Evolutionary conservation across 2,888 invertebrate genomes (phyloP).

Genomic region (Drosophila longiperda): DNA sequence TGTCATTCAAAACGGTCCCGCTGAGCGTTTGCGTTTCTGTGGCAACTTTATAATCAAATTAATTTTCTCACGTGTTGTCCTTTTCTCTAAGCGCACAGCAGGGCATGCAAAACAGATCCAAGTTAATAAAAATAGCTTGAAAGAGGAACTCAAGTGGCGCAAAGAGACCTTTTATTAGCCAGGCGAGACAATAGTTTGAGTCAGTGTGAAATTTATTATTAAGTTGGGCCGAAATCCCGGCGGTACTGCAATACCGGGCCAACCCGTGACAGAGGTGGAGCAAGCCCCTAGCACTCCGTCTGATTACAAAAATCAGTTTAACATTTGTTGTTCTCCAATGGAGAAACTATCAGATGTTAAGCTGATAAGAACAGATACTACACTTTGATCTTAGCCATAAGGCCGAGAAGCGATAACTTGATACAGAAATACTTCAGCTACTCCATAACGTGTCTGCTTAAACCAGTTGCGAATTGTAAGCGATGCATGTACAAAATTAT

Average conservation of each 20-base stretch:
- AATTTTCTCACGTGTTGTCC: constrained; percentile 80
- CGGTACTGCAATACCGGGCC: constrained; percentile 87
- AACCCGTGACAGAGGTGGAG: constrained; percentile 89
- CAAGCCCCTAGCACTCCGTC: constrained; percentile 88
- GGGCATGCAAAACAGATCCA: constrained; percentile 14
- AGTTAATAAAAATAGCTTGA: constrained; percentile 8
- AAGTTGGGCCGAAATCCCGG: constrained; percentile 46
- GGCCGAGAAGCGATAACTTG: constrained; percentile 84
- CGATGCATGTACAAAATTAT: background rate
- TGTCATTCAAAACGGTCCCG: constrained; percentile 51
- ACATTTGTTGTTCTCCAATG: constrained; percentile 87
- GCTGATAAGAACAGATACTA: constrained; percentile 90
- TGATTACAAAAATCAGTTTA: constrained; percentile 87
- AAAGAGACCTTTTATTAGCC: background rate
- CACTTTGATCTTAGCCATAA: constrained; percentile 88
- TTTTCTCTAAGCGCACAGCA: constrained; percentile 52
- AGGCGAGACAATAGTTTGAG: background rate
- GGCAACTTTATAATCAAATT: constrained; percentile 83
- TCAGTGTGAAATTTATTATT: constrained; percentile 1
- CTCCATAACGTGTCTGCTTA: background rate
- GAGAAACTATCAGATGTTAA: constrained; percentile 89
- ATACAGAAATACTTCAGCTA: accelerated
- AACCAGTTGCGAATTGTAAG: constrained; percentile 30
- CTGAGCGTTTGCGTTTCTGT: constrained; percentile 74
- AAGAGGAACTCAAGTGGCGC: background rate